Conservation (phyloP, 2,888 invertebrate species). For the Dolichopus griseipennis region DNA sequence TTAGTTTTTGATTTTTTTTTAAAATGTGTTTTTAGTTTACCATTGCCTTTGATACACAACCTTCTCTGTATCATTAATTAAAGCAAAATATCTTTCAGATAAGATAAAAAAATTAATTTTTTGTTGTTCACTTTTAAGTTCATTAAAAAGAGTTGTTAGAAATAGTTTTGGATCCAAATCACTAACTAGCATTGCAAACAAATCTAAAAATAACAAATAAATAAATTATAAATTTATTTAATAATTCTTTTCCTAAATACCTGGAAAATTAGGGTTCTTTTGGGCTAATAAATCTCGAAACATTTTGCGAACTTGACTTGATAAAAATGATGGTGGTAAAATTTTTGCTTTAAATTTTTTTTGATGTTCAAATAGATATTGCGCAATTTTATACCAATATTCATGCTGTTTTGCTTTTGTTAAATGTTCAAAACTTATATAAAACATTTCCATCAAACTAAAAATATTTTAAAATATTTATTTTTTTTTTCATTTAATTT, state of each 20-base stretch:
- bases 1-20: neutral
- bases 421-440: conserved; percentile 33
- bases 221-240: neutral
- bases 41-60: conserved; percentile 28
- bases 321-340: conserved; percentile 32
- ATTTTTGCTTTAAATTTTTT: conserved; percentile 27
- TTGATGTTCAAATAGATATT: conserved; percentile 36
- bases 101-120: conserved; percentile 37
- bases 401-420: conserved; percentile 37
- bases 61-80: conserved; percentile 29
- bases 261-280: conserved; percentile 37
- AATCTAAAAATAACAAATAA: conserved; percentile 25
- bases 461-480: neutral
- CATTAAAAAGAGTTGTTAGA: conserved; percentile 32
- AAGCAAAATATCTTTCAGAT: conserved; percentile 37
- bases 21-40: conserved; percentile 22
- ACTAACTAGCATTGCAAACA: conserved; percentile 35
- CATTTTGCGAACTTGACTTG: conserved; percentile 33
- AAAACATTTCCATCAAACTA: conserved; percentile 31
- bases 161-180: conserved; percentile 29
- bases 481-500: no score
- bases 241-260: conserved; percentile 24
- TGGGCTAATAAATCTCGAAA: conserved; percentile 35
- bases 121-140: conserved; percentile 36
- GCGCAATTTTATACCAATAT: conserved; percentile 36